A percentile compares a stretch with the other conserved stretches of the same genome.
phyloP scores from a whole-genome alignment of 2,888 invertebrate genomes.

The Drosophila nr. perissopoda region DNA sequence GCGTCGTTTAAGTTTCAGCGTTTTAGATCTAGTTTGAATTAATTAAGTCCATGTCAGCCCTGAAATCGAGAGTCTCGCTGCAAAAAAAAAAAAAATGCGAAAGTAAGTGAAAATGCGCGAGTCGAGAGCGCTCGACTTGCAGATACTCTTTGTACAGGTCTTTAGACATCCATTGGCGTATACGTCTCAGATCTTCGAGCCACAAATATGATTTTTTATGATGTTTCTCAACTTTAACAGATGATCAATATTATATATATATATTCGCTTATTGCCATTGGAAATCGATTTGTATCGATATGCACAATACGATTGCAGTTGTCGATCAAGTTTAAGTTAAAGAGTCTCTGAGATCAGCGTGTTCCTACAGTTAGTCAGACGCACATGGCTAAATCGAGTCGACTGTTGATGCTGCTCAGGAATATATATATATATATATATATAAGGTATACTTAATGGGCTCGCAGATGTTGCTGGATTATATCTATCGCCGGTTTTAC shows the following conservation, averaged over 20 bases:
- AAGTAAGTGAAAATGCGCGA: background rate
- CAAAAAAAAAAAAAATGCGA: background rate
- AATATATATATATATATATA: background rate
- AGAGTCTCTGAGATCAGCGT: background rate
- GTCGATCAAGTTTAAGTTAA: background rate
- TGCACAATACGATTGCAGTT: background rate
- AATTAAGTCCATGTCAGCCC: conserved; percentile 60
- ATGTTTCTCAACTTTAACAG: background rate
- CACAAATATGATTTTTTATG: too few species aligned
- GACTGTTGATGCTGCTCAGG: background rate
- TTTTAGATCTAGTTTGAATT: conserved; percentile 61
- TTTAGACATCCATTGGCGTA: background rate
- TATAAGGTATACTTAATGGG: background rate
- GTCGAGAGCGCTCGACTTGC: background rate
- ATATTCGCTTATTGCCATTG: background rate
- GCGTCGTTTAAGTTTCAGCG: conserved; percentile 37
- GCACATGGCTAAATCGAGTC: background rate
- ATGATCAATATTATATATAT: background rate
- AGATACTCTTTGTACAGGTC: background rate
- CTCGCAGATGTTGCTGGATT: background rate
- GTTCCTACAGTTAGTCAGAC: background rate
- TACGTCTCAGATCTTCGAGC: background rate
- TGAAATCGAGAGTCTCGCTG: conserved; percentile 67
- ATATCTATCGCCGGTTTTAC: background rate
- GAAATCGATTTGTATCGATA: background rate